These are phyloP conservation scores for Capromys pilorides DNA, from an alignment of 2,797 vertebrate species.

Conservation along the genomic window DNA sequence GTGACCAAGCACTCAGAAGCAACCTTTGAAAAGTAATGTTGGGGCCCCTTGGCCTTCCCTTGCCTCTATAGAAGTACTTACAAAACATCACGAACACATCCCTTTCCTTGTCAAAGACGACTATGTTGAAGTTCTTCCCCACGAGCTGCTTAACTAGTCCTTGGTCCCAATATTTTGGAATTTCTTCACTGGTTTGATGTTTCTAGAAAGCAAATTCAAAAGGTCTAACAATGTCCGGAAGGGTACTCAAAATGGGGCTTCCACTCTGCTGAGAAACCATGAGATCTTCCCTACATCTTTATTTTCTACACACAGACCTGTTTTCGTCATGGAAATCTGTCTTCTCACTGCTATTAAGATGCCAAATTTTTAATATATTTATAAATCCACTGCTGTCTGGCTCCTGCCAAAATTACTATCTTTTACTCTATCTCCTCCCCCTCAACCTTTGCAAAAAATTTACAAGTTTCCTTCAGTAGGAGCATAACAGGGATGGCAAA, in stretches of 20 bases:
- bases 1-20: background rate
- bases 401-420: background rate
- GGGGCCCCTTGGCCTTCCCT: fast-evolving
- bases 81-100: conserved; percentile 94
- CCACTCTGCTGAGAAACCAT: background rate
- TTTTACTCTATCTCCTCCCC: background rate
- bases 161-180: conserved; percentile 92
- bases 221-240: background rate
- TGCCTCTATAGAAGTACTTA: conserved; percentile 83
- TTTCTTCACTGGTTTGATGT: conserved; percentile 88
- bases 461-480: background rate
- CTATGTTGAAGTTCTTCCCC: conserved; percentile 91
- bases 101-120: conserved; percentile 90
- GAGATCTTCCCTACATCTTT: background rate
- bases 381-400: no score
- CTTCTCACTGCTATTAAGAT: background rate
- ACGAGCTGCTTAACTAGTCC: conserved; percentile 92
- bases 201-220: conserved; percentile 78
- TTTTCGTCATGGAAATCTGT: background rate
- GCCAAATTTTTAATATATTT: background rate
- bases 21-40: background rate
- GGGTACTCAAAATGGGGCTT: background rate
- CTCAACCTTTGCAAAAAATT: background rate
- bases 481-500: background rate
- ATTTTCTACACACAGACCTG: background rate